Evolutionary conservation across 2,888 invertebrate genomes (phyloP), one percentile per base, ranked within the genome.

Genomic region (Pemphredon lugubris): DNA sequence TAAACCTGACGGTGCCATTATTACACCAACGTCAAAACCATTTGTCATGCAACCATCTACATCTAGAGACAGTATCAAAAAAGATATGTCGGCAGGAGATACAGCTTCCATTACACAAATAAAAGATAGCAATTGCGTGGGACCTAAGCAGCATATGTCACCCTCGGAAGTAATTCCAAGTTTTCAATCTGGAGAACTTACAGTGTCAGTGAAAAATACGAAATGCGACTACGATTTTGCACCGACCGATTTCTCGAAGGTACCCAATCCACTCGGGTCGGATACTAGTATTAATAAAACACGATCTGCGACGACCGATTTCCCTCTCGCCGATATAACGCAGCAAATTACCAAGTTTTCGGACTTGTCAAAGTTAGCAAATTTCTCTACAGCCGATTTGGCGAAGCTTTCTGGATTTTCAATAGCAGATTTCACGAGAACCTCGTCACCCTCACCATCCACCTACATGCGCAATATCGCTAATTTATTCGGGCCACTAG

Each of bases 401-500:
- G 89, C 88, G 0, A 89, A 89, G 61, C 73, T 89, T 0, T 88
- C 89, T 0, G 85, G 87, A 11, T 89, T 89, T 58, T 86, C 89
- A 0, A 75, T 89, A 0, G 86, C 86, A 18, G 89, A 89, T 40
- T 87, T 89, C 42, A 85, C 88, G 0, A 87, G 89, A 64, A 86
- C 84, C 0, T 80, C 86, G 0, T 77, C 81, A 1, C 85, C 84
- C 7, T 86, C 88, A 0, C 85, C 89, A 0, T 85, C 87, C 2
- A 80, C 87, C 0, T 90, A 90, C 34, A 86, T 87, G 42, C 83
- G 89, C 53, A 89, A 89, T 32, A 87, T 89, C 4, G 89, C 89
- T 0, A 90, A 87, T 75, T 73, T 90, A 3, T 89, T 90, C 59
- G 85, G 86, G 1, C 88, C 89, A 0, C 65, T 88, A 4, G 83